Conservation (phyloP, 2,888 invertebrate species). For the Ferrisia virgata region DNA sequence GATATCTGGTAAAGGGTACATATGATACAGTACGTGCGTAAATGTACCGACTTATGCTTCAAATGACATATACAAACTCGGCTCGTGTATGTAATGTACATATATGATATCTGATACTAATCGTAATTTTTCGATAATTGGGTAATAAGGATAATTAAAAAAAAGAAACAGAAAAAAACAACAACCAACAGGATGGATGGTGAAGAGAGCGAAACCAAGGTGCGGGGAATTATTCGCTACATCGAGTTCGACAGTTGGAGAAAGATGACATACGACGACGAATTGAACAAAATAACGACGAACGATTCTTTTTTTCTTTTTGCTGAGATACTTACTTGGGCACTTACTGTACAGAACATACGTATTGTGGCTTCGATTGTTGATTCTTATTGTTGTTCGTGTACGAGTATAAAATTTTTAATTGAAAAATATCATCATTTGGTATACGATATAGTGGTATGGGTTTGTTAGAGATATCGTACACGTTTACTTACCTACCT, state of each 20-base stretch:
- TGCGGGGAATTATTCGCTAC: background rate
- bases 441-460: too few species aligned
- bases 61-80: background rate
- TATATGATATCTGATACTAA: background rate
- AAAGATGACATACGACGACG: background rate
- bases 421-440: conserved; percentile 19
- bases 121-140: conserved; percentile 33
- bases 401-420: background rate
- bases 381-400: background rate
- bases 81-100: background rate
- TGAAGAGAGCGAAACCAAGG: background rate
- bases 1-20: too few species aligned
- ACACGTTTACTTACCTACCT: too few species aligned
- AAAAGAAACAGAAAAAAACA: too few species aligned
- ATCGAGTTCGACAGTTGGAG: background rate
- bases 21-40: background rate
- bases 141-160: conserved; percentile 27
- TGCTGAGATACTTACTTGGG: too few species aligned
- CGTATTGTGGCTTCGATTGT: background rate
- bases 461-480: too few species aligned
- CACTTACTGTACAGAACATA: too few species aligned
- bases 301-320: background rate
- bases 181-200: too few species aligned
- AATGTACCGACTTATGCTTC: background rate
- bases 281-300: background rate